Base-by-base conservation (phyloP, 1,140 invertebrate species). In the Maconellicoccus hirsutus region DNA sequence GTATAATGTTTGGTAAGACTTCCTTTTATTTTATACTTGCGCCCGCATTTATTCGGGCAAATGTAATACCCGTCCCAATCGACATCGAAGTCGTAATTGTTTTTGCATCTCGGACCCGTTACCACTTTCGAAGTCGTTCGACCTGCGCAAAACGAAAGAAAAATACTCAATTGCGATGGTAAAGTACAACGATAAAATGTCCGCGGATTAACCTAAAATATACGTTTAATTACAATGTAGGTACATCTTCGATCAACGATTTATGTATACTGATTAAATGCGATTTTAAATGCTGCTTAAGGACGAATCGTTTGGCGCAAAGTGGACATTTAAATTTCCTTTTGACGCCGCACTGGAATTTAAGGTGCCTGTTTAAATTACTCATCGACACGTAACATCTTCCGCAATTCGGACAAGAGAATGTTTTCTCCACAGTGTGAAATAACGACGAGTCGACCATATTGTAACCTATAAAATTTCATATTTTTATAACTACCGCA, bases 221-320 rank as follows among this genome's bases (percentile, higher is more conserved):
- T 0, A 78, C 79, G n/a, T 72, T 72, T 19, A 75, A 39, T 33
- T 33, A 33, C 3, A 33, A 3, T 12, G 29, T 33, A 33, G 29
- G 29, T 33, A 33, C 29, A 52, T 52, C 42, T 6, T 52, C n/a
- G 2, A 52, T 52, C 42, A 52, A 52, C 4, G 10, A 19, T 2
- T 52, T 72, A 23, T 72, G 71, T 33, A 70, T 52, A 10, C 70
- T 61, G 23, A 72, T 42, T 12, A 72, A 42, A 23, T 72, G 71
- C 6, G 71, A 72, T 27, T 70, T 72, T 2, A 72, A 42, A 59
- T 73, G 72, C 3, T 19, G 66, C 16, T 73, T 73, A 0, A 52
- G 29, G 42, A 33, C 80, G 23, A 80, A 81, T 74, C 79, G 81
- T 59, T 72, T 70, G 14, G n/a, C 33, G 74, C 81, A 82, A 70